Evolutionary conservation across 2,888 invertebrate species (phyloP), one percentile per base, ranked within the genome.

Genomic region (Torymus tubicola): DNA sequence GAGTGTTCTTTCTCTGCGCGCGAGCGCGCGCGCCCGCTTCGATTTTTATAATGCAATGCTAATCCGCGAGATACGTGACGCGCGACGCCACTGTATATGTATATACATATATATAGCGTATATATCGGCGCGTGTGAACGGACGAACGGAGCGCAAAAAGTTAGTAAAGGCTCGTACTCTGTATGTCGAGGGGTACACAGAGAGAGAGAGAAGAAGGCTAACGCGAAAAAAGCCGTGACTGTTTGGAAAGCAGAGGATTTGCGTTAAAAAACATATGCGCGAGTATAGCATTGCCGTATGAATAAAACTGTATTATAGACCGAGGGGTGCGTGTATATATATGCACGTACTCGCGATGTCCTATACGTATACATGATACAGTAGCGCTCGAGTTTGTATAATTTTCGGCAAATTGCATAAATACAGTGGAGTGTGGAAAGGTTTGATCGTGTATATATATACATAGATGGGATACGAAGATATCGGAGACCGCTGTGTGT

Each of bases 11-110:
- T 31, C 21, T 8, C 42, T 67, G 68, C 12, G 52, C 31, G 31
- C 2, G 31, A 31, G 2, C 31, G 31, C 64, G 16, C 57, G 57
- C 53, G 14, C 50, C 55, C 55, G 21, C 61, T 69, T 68, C 65
- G 81, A 81, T 77, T 78, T 71, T 72, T 81, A 86, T 90, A 90
- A 90, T 90, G 88, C 87, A 85, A 90, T 90, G 90, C 90, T 89
- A 90, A 90, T 90, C 90, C 90, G 83, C 84, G 84, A 71, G 61
- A 79, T 82, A 77, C 81, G 79, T 83, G 76, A 80, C 82, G 83
- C 16, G 52, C 63, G 42, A 14, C 12, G 18, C 50, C n/a, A n/a
- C n/a, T n/a, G n/a, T n/a, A n/a, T n/a, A n/a, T n/a, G n/a, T n/a
- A n/a, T n/a, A n/a, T n/a, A 42, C 42, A 64, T 67, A 53, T 0